These are phyloP conservation scores for Maconellicoccus hirsutus DNA, from an alignment of 1,140 invertebrate genomes.

Conservation along the genomic window DNA sequence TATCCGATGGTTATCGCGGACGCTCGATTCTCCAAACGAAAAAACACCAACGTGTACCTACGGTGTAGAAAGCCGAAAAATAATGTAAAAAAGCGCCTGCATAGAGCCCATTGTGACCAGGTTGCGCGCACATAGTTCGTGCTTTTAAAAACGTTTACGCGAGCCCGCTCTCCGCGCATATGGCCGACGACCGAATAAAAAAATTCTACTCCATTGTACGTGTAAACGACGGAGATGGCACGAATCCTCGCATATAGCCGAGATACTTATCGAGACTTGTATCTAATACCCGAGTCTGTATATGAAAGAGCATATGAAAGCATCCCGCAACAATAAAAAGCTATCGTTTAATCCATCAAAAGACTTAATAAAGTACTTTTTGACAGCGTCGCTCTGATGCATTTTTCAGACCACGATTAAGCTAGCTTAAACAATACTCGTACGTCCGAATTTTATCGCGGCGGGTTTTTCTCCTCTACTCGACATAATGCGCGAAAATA, in stretches of 20 bases:
- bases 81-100: too few relatives aligned
- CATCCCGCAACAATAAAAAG: neutral
- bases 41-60: neutral
- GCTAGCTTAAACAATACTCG: too few relatives aligned
- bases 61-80: too few relatives aligned
- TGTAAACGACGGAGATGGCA: too few relatives aligned
- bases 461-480: too few relatives aligned
- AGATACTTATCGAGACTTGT: too few relatives aligned
- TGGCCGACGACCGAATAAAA: neutral
- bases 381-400: neutral
- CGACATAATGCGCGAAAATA: too few relatives aligned
- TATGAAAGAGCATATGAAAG: neutral
- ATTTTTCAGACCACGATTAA: too few relatives aligned
- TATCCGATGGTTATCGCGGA: neutral
- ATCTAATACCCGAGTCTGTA: too few relatives aligned
- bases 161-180: neutral
- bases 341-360: slow-evolving; percentile 12
- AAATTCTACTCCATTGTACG: neutral
- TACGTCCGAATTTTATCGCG: too few relatives aligned
- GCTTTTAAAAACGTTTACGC: neutral
- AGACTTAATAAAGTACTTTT: slow-evolving; percentile 13
- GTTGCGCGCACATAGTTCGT: neutral
- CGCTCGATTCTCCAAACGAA: neutral
- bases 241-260: too few relatives aligned
- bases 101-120: neutral